Percentiles rank a stretch among this genome's conserved stretches.
Evolutionary conservation across 2,113 vertebrate species (phyloP).

Genomic region (Forbesichthys papilliferus): DNA sequence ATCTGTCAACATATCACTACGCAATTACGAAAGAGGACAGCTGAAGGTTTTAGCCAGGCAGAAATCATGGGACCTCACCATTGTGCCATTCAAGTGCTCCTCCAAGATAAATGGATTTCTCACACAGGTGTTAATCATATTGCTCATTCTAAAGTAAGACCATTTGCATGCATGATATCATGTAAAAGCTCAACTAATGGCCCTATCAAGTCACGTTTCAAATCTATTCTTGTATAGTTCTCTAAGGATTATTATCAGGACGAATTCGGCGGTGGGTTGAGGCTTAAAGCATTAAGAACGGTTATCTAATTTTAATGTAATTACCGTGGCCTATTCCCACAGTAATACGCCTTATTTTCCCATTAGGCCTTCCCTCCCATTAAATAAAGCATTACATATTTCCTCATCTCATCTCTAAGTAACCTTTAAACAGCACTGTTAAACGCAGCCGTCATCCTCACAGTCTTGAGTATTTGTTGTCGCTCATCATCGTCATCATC

Average conservation of each 20-base stretch:
- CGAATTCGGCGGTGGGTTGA: constrained; percentile 19
- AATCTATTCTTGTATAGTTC: constrained; percentile 39
- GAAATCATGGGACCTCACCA: constrained; percentile 1
- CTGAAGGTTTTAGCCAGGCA: constrained; percentile 18
- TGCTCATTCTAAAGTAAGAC: constrained; percentile 6
- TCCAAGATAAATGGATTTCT: constrained; percentile 45
- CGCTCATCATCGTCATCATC: neutral
- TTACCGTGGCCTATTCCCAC: constrained; percentile 46
- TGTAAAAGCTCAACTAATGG: constrained; percentile 46
- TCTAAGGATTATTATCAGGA: constrained; percentile 32
- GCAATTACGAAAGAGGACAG: constrained; percentile 48
- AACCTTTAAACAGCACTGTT: neutral
- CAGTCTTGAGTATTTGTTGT: constrained; percentile 6
- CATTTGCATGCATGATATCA: constrained; percentile 21
- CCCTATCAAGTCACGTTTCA: constrained; percentile 50
- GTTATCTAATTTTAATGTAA: constrained; percentile 59
- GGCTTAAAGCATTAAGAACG: constrained; percentile 43
- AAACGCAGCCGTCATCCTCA: constrained; percentile 23
- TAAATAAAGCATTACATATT: constrained; percentile 46
- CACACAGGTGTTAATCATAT: constrained; percentile 35
- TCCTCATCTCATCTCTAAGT: constrained; percentile 36
- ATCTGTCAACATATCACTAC: constrained; percentile 53
- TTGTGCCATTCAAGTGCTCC: constrained; percentile 14
- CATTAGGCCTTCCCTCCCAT: constrained; percentile 45
- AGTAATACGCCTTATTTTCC: constrained; percentile 50